A percentile compares a stretch with the other conserved stretches of the same genome.
Evolutionary conservation across 2,113 vertebrate species (phyloP).

Genomic region (Psittacus erithacus): DNA sequence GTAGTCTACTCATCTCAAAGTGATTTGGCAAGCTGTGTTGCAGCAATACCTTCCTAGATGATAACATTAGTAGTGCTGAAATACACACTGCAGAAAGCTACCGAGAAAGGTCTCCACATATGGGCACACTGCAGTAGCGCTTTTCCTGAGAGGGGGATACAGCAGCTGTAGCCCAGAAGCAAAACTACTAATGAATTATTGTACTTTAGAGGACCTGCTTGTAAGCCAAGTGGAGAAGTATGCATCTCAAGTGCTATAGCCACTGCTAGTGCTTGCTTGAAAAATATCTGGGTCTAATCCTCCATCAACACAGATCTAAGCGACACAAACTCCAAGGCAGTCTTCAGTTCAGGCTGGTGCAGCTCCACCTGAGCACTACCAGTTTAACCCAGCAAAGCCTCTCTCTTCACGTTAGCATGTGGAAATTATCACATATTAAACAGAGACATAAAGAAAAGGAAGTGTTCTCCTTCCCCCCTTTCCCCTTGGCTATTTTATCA

Average conservation of each 20-base stretch:
- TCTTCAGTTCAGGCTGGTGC: background rate
- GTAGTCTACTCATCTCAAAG: slow-evolving; percentile 3
- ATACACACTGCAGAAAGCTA: background rate
- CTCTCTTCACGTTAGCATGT: background rate
- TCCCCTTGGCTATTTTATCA: background rate
- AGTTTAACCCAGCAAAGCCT: background rate
- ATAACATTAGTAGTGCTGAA: background rate
- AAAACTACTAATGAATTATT: background rate
- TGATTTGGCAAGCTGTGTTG: slow-evolving; percentile 3
- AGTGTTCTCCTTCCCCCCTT: background rate
- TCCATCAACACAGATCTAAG: background rate
- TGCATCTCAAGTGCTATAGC: background rate
- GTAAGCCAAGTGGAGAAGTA: background rate
- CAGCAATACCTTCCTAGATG: background rate
- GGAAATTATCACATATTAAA: background rate
- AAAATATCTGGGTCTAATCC: background rate
- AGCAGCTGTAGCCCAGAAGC: background rate
- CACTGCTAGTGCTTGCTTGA: background rate
- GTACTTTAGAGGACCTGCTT: background rate
- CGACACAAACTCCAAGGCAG: background rate
- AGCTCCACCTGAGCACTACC: background rate
- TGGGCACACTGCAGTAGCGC: background rate
- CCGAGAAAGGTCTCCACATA: background rate
- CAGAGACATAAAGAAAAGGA: background rate
- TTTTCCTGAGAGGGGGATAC: background rate